phyloP scores from a whole-genome alignment of 2,888 invertebrate genomes.

The Podotricha telesiphe region DNA sequence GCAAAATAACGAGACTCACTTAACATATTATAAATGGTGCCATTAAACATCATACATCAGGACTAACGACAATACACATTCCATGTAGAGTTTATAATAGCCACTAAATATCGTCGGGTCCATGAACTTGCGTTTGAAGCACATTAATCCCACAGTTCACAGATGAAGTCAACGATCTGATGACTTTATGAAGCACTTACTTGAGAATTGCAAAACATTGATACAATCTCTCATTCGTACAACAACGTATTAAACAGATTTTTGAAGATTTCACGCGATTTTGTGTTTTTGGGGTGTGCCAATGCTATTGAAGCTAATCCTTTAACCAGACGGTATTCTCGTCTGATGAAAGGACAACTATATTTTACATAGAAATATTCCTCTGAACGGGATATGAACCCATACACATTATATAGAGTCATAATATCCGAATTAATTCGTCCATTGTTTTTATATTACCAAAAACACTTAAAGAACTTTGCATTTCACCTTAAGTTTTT shows the following conservation, averaged over 20 bases:
- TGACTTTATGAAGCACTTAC: conserved; percentile 23
- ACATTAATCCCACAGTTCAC: conserved; percentile 61
- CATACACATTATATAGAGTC: no score
- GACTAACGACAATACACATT: conserved; percentile 48
- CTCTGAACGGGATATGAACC: not conserved
- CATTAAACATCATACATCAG: conserved; percentile 51
- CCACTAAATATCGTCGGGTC: conserved; percentile 71
- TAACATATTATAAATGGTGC: conserved; percentile 20
- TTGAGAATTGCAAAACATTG: conserved; percentile 6
- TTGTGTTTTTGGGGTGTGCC: not conserved
- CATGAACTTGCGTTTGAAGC: conserved; percentile 69
- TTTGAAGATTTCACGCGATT: not conserved
- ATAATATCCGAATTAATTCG: no score
- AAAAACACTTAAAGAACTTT: no score
- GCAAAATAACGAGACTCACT: not conserved
- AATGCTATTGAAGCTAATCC: no score
- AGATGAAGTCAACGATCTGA: conserved; percentile 54
- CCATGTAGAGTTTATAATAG: conserved; percentile 52
- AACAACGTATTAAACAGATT: not conserved
- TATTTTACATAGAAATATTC: no score
- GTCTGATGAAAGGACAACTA: no score
- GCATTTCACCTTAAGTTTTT: not conserved
- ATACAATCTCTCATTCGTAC: not conserved
- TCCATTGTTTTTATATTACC: no score
- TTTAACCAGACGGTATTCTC: no score